Percentiles rank a stretch among this genome's conserved stretches.
Conservation (phyloP, 1,140 invertebrate species). For the Pectinophora gossypiella region DNA sequence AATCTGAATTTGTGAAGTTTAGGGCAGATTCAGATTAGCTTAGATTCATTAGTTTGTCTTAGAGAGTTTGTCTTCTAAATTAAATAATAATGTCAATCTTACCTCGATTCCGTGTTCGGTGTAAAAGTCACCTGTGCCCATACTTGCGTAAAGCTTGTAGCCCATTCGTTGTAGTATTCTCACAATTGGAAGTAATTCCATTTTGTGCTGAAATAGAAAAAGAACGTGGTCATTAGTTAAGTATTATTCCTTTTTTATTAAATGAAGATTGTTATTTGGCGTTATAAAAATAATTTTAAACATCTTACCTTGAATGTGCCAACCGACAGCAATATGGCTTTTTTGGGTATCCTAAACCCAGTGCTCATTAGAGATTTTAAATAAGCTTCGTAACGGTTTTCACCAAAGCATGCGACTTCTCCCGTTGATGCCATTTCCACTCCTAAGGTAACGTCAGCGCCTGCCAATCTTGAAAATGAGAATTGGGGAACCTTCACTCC, state of each 20-base stretch:
- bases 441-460: constrained; percentile 97
- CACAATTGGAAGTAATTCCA: constrained; percentile 91
- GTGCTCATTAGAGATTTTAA: constrained; percentile 98
- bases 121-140: constrained; percentile 99
- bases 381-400: constrained; percentile 98
- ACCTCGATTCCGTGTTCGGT: constrained; percentile 93
- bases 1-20: too few relatives aligned
- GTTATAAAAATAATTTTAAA: neutral
- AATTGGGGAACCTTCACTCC: constrained; percentile 99
- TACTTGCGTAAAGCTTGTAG: constrained; percentile 96
- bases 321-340: constrained; percentile 96
- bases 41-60: too few relatives aligned
- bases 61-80: neutral
- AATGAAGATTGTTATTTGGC: neutral
- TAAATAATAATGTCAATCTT: constrained; percentile 66
- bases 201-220: constrained; percentile 85
- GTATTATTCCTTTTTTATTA: constrained; percentile 1
- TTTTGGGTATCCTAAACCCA: constrained; percentile 96
- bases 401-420: constrained; percentile 99
- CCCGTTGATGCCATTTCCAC: constrained; percentile 99
- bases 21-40: too few relatives aligned
- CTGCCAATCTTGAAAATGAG: constrained; percentile 96
- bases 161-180: constrained; percentile 91
- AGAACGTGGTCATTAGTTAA: too few relatives aligned
- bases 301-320: constrained; percentile 92